Conservation (phyloP, 2,113 vertebrate genomes). For the Procapra przewalskii region DNA sequence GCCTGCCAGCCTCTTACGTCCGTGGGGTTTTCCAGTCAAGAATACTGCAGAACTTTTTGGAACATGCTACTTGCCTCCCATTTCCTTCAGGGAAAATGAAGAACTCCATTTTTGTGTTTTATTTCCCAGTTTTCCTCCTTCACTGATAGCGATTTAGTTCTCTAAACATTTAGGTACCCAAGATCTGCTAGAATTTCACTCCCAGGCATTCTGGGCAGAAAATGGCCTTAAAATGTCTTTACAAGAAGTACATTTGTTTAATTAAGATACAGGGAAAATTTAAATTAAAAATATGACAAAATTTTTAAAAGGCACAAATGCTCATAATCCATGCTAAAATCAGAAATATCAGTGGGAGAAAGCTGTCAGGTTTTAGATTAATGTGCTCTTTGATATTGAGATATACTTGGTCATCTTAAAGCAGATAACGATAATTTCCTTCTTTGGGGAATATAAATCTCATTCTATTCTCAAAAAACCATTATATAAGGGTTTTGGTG, state of each 20-base stretch:
- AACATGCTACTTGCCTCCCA: neutral
- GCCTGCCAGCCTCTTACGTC: neutral
- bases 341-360: neutral
- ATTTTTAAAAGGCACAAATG: neutral
- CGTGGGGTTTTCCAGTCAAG: neutral
- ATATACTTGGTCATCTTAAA: neutral
- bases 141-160: neutral
- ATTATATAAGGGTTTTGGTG: neutral
- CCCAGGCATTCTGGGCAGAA: neutral
- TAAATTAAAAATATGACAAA: neutral
- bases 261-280: neutral
- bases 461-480: neutral
- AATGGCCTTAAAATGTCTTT: neutral
- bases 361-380: neutral
- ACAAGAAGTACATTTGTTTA: neutral
- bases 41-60: neutral
- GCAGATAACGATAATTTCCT: neutral
- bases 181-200: neutral
- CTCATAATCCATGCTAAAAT: neutral
- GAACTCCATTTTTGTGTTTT: neutral
- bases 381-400: neutral
- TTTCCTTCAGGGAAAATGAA: neutral
- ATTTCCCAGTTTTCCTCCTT: neutral
- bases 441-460: neutral
- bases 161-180: neutral